Base-by-base conservation (phyloP, 2,888 invertebrate genomes). In the Watsonalla cultraria region DNA sequence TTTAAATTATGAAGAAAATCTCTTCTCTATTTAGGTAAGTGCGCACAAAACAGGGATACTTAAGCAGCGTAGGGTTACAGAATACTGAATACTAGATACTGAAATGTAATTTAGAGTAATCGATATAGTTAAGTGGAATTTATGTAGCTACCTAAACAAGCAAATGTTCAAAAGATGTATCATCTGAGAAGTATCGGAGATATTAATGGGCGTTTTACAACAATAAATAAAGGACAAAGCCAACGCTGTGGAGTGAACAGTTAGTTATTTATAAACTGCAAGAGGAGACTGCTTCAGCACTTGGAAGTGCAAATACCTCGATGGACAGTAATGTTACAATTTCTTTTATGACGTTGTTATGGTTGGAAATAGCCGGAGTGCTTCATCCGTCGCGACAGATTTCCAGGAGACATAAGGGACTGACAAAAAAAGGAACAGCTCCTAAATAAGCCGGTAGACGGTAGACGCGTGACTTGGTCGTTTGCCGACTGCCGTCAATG, bases 381-480 rank as follows among this genome's bases (percentile, higher is more conserved):
- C 65, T 65, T 60, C 61, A 61, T 61, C 51, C 65, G 78, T 76
- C 78, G 77, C 78, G 84, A 79, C 84, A 60, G 66, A 82, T 84
- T 87, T 85, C 84, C 86, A 86, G 77, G 86, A 86, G 80, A 74
- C 73, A 72, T 68, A 66, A 74, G 74, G 67, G 69, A 70, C 83
- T 82, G 78, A 84, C 82, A 82, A 86, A 86, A 84, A 84, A 79
- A 82, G 62, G 58, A 73, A 61, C 65, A 54, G 65, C 68, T 71
- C 68, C 70, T 80, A 79, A 80, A 79, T 81, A 79, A 79, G 74
- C 64, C 67, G 67, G 65, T 59, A 67, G 64, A 60, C 70, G 56
- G 65, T 66, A 56, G 68, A 68, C 70, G 62, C 66, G 60, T 52
- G 24, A 24, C 24, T 24, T 24, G 24, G 24, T 24, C 24, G 24